phyloP scores from a whole-genome alignment of 1,140 invertebrate species.

The Calosoma granatense region DNA sequence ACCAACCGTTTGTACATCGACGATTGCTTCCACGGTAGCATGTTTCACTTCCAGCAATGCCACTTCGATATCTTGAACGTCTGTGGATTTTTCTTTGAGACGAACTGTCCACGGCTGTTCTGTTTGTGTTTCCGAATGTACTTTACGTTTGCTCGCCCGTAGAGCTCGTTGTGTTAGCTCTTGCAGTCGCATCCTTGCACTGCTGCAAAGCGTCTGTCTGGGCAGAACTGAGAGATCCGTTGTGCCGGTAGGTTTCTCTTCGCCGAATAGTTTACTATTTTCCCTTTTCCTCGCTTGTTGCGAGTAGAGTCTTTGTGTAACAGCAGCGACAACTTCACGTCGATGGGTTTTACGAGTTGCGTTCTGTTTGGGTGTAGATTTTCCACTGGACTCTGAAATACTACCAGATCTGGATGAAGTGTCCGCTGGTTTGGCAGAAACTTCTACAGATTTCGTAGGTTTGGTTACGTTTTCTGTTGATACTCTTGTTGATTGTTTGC shows the following conservation, averaged over 20 bases:
- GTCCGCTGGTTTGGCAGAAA: constrained; percentile 18
- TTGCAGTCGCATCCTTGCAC: constrained; percentile 41
- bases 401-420: neutral
- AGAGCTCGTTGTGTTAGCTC: constrained; percentile 45
- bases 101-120: constrained; percentile 37
- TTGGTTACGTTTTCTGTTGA: constrained; percentile 13
- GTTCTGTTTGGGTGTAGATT: neutral
- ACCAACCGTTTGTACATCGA: constrained; percentile 1
- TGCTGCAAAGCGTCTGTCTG: constrained; percentile 43
- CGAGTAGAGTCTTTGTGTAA: constrained; percentile 55
- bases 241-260: constrained; percentile 37
- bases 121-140: constrained; percentile 49
- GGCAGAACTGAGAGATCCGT: constrained; percentile 33
- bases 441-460: constrained; percentile 19
- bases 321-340: constrained; percentile 55
- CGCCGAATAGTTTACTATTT: constrained; percentile 34
- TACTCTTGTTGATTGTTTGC: constrained; percentile 12
- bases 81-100: constrained; percentile 45
- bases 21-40: constrained; percentile 19
- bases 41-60: constrained; percentile 28
- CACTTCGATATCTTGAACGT: constrained; percentile 40
- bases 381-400: constrained; percentile 2
- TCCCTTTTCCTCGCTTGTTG: constrained; percentile 47
- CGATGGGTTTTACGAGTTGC: constrained; percentile 14
- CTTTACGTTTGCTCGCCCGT: constrained; percentile 43